Base-by-base conservation (phyloP, 2,113 vertebrate genomes). In the Heterotis niloticus region DNA sequence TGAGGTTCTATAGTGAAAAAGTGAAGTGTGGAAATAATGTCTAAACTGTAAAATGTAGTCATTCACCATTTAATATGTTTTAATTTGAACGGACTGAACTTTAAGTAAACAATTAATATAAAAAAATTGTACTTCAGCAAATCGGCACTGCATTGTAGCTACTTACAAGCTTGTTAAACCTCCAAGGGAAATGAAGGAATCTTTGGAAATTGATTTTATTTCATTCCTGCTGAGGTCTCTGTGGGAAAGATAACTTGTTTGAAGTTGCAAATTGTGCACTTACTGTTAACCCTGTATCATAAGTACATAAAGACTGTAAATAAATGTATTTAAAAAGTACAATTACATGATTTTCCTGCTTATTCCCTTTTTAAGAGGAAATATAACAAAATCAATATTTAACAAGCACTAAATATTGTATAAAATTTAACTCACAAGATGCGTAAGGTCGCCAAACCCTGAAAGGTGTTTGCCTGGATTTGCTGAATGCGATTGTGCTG, bases 151-250 rank as follows among this genome's bases (percentile, higher is more conserved):
- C 12, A 72, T 7, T 17, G 26, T 0, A 14, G 16, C 85, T 86
- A 98, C 97, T 99, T 90, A 99, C 97, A 99, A 85, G 89, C 96
- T 99, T 76, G 92, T 94, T 80, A 98, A 90, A 13, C 93, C 87
- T 66, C 88, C 90, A 85, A 96, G 90, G 66, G 92, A 93, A 62
- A 90, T 86, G 84, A 99, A 99, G 76, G 96, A 94, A 79, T 95
- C 94, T 83, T 85, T 90, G 84, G 98, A 93, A 89, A 99, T 94
- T 54, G 90, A 90, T 79, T 80, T 89, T 89, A 99, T 96, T 83
- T 77, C 85, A 86, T 99, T 99, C 87, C 95, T 94, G 79, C 98
- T 99, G 85, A 99, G 93, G 89, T 99, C 98, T 56, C 98, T 99
- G 89, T 77, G 72, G 74, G 89, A 87, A 74, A 64, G 56, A 28